A percentile compares a stretch with the other conserved stretches of the same genome.
Evolutionary conservation across 2,113 vertebrate species (phyloP).

Genomic region (Mirounga angustirostris): DNA sequence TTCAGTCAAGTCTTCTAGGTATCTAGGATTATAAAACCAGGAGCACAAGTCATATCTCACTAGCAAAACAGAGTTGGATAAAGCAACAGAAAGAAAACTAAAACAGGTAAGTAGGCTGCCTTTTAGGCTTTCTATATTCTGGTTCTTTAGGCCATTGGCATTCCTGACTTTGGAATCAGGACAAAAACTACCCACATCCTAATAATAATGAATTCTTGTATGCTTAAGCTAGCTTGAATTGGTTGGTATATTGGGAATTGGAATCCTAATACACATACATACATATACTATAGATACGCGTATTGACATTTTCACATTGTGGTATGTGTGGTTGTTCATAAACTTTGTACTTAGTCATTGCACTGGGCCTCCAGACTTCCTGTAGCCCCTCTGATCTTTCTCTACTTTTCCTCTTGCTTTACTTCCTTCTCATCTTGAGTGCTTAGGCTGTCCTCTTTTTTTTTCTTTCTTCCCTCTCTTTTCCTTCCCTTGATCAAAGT

Average conservation of each 20-base stretch:
- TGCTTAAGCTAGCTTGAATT: not conserved
- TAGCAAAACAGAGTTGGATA: not conserved
- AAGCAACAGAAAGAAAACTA: not conserved
- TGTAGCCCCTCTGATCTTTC: not conserved
- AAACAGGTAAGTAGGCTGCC: not conserved
- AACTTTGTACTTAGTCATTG: not conserved
- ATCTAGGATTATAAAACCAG: not conserved
- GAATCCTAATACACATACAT: not conserved
- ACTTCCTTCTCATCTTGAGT: not conserved
- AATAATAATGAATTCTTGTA: not conserved
- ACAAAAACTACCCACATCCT: not conserved
- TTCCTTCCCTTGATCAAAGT: not conserved
- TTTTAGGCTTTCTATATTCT: not conserved
- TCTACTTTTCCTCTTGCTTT: not conserved
- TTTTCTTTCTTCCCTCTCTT: accelerated
- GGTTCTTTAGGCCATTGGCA: not conserved
- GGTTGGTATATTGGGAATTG: not conserved
- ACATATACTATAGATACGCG: accelerated
- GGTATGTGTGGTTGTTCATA: not conserved
- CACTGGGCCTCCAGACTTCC: not conserved
- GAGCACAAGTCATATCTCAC: not conserved
- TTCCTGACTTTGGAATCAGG: not conserved
- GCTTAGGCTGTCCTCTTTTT: not conserved
- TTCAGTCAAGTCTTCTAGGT: not conserved
- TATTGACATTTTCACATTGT: not conserved